Evolutionary conservation across 2,888 invertebrate genomes (phyloP), one percentile per base, ranked within the genome.

Genomic region (Drosophila melanosoma): DNA sequence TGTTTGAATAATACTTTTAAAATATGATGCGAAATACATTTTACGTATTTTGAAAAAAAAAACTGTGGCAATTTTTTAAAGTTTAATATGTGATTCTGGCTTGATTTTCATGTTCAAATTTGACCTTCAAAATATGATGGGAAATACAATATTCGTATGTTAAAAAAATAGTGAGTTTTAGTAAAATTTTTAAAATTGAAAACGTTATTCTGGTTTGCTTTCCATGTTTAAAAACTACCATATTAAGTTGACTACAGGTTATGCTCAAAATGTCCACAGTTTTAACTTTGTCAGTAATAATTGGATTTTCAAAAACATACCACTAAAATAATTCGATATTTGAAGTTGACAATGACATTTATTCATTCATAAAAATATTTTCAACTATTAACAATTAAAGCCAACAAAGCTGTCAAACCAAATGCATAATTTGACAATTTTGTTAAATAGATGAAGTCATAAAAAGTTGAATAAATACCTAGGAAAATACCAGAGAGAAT

Each of bases 401-500:
- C n/a, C 40, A 40, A 40, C n/a, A n/a, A 40, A 7, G 20, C 20
- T 15, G 40, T 17, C 40, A 42, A 45, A 7, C 4, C 15, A 45
- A 45, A 20, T 15, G 4, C 2, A 8, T 23, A 4, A 23, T 23
- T 23, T 23, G 23, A 23, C 2, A 45, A 23, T 15, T 17, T 45
- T 23, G 45, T 45, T 45, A 45, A 45, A 45, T 42, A 32, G 0
- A 29, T 17, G 32, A 33, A 33, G 48, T 17, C 23, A 32, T 60
- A 45, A 58, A 59, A 56, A 53, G 56, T 29, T 36, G 26, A 35
- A 11, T 42, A 51, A 62, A 63, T 49, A 20, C 32, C 40, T 12
- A 48, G 32, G 23, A 51, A 56, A 72, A 72, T 54, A 72, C 52
- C 57, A 38, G 20, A 3, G 29, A 5, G 26, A 36, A 57, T 23